Conservation (phyloP, 2,113 vertebrate species). For the Oreocharis arfaki region DNA sequence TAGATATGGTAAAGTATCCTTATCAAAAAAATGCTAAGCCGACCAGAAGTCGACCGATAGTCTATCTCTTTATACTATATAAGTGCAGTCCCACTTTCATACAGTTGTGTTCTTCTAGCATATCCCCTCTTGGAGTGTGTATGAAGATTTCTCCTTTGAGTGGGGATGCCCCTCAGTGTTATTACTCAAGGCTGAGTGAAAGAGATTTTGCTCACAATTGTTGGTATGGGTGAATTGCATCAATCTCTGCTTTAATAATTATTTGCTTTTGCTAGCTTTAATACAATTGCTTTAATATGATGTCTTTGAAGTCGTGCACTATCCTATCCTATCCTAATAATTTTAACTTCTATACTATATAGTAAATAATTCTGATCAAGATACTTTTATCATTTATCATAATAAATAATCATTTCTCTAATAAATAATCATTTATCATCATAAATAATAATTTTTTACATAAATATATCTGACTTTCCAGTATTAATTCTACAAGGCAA, state of each 20-base stretch:
- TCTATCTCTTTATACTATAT: background rate
- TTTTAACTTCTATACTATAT: background rate
- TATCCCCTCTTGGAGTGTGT: background rate
- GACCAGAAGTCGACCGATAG: background rate
- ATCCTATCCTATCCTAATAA: too few species aligned
- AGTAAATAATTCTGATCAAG: background rate
- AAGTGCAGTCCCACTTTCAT: background rate
- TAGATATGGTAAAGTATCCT: background rate
- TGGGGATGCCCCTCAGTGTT: background rate
- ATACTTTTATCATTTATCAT: background rate
- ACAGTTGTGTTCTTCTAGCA: background rate
- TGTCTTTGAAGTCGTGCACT: background rate
- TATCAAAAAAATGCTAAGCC: background rate
- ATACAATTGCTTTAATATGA: background rate
- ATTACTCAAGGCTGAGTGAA: background rate
- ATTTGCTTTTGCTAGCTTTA: background rate
- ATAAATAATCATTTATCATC: background rate
- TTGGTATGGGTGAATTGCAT: background rate
- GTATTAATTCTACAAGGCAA: background rate
- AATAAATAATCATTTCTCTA: background rate
- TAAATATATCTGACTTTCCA: background rate
- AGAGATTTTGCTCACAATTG: background rate
- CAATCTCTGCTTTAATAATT: background rate
- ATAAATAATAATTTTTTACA: background rate
- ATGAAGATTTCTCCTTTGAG: background rate